phyloP scores from a whole-genome alignment of 2,113 vertebrate species.

The Embiotoca jacksoni region DNA sequence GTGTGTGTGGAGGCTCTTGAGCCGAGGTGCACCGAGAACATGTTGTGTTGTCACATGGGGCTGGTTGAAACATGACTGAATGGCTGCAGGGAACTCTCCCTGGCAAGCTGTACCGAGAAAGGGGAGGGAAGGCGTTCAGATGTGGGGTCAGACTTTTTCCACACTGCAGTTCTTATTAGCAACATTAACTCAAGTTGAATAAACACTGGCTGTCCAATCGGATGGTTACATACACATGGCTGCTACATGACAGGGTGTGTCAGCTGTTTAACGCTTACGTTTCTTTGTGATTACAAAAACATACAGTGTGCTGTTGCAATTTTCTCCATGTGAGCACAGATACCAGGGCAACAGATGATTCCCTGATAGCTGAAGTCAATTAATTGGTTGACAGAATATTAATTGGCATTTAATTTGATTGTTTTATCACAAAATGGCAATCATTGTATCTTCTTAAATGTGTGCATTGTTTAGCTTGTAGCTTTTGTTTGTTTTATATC shows the following conservation, averaged over 20 bases:
- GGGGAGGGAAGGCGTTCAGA: conserved; percentile 37
- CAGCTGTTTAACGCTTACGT: neutral
- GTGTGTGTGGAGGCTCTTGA: conserved; percentile 31
- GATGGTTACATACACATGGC: conserved; percentile 9
- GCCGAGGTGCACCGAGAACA: conserved; percentile 64
- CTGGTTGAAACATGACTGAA: conserved; percentile 72
- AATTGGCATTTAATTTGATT: neutral
- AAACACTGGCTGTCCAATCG: neutral
- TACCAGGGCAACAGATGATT: no score
- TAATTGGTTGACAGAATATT: neutral
- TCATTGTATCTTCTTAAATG: neutral
- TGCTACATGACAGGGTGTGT: neutral
- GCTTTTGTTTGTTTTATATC: neutral
- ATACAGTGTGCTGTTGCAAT: no score
- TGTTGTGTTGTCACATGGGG: conserved; percentile 73
- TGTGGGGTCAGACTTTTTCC: conserved; percentile 49
- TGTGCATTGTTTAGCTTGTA: neutral
- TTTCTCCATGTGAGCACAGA: no score
- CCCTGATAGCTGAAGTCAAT: no score
- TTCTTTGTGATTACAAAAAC: neutral
- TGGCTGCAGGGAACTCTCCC: conserved; percentile 57
- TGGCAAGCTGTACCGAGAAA: conserved; percentile 51
- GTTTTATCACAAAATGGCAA: neutral
- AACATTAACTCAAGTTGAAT: conserved; percentile 19
- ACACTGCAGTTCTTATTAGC: conserved; percentile 49